phyloP scores from a whole-genome alignment of 2,888 invertebrate species.

The Helobdella robusta region DNA sequence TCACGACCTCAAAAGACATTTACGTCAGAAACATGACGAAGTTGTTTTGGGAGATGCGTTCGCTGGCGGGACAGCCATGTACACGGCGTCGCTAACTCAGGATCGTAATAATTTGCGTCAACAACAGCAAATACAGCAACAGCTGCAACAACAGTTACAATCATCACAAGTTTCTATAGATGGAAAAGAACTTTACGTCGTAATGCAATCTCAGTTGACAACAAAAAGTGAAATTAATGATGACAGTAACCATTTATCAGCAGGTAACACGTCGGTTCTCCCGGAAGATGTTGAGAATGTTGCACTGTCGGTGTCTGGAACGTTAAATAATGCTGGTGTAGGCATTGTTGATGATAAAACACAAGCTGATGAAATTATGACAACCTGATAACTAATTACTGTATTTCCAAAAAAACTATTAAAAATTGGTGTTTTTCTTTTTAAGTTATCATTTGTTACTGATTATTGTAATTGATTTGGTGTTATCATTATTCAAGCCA shows the following conservation, averaged over 20 bases:
- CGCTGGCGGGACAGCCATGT: neutral
- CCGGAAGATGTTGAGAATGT: neutral
- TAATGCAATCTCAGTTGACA: slow-evolving; percentile 7
- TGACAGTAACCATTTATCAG: neutral
- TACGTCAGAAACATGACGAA: slow-evolving; percentile 30
- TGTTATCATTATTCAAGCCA: no score
- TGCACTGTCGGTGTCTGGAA: neutral
- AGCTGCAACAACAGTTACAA: slow-evolving; percentile 20
- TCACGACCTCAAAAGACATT: slow-evolving; percentile 31
- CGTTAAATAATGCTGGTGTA: neutral
- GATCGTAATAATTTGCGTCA: slow-evolving; percentile 2
- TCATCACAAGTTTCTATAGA: slow-evolving; percentile 10
- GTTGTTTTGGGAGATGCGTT: slow-evolving; percentile 10
- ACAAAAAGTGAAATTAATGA: slow-evolving; percentile 19
- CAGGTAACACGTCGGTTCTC: neutral
- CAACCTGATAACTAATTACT: no score
- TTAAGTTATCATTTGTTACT: no score
- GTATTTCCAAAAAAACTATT: no score
- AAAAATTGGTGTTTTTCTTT: no score
- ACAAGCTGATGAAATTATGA: slow-evolving; percentile 9
- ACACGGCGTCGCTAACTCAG: neutral
- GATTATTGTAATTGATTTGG: no score
- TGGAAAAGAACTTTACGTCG: slow-evolving; percentile 16
- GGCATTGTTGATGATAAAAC: slow-evolving; percentile 17
- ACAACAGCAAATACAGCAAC: slow-evolving; percentile 17